Percentiles rank a stretch among this genome's conserved stretches.
Evolutionary conservation across 2,797 vertebrate species (phyloP).

Genomic region (Perodicticus potto): DNA sequence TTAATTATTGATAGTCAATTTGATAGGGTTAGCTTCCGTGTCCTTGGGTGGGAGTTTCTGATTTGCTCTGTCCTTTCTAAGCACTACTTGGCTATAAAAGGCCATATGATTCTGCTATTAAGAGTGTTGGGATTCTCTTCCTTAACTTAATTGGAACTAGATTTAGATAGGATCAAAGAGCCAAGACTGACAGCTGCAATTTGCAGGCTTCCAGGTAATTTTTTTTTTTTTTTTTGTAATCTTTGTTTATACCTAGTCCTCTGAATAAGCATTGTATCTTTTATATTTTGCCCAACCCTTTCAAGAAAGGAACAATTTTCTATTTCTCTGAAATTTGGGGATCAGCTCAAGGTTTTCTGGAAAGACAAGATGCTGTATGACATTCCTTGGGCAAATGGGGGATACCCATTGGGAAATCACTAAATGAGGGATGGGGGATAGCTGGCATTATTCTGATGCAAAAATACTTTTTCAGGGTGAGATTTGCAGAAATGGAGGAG

Average conservation of each 20-base stretch:
- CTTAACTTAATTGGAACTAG: conserved; percentile 80
- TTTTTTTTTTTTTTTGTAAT: neutral
- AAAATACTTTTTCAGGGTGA: neutral
- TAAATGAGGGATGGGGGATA: neutral
- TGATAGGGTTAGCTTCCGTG: conserved; percentile 82
- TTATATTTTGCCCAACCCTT: neutral
- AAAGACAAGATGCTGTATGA: neutral
- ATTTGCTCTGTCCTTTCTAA: conserved; percentile 84
- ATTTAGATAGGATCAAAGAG: conserved; percentile 71
- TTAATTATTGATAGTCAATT: conserved; percentile 90
- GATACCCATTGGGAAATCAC: neutral
- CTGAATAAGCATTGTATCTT: neutral
- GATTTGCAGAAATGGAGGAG: neutral
- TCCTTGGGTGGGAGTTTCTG: conserved; percentile 85
- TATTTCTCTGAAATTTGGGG: neutral
- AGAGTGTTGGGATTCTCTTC: conserved; percentile 74
- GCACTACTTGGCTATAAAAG: conserved; percentile 73
- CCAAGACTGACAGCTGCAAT: conserved; percentile 74
- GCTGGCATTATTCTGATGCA: neutral
- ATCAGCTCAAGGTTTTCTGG: neutral
- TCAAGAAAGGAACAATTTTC: neutral
- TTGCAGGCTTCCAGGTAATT: conserved; percentile 38
- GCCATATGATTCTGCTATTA: conserved; percentile 65
- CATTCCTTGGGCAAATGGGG: neutral
- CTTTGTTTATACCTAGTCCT: neutral